Percentiles rank a stretch among this genome's conserved stretches.
Evolutionary conservation across 1,140 invertebrate species (phyloP).

Genomic region (Aporrectodea caliginosa): DNA sequence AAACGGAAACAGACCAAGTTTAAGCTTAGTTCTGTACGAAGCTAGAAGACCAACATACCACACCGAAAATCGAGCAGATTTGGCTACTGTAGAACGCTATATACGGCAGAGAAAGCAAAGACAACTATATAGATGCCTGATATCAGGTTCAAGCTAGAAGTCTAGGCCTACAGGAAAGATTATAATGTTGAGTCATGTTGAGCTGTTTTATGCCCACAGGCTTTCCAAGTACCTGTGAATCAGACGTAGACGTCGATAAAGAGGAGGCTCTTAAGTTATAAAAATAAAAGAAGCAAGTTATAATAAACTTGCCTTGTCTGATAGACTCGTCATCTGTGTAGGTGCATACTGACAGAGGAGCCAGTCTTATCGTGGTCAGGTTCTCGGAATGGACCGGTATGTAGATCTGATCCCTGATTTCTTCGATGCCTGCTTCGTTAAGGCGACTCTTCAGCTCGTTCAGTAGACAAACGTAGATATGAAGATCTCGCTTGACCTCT

Average conservation of each 20-base stretch:
- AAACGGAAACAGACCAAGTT: no score
- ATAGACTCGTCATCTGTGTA: conserved; percentile 30
- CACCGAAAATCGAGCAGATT: no score
- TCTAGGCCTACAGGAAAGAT: no score
- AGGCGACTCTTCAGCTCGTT: conserved; percentile 31
- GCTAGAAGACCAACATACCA: no score
- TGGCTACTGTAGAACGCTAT: no score
- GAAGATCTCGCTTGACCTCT: conserved; percentile 28
- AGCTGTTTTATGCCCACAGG: conserved; percentile 16
- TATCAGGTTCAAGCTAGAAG: no score
- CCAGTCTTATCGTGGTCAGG: conserved; percentile 12
- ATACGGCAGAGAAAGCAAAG: no score
- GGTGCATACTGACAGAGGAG: conserved; percentile 26
- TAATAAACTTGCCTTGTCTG: conserved; percentile 24
- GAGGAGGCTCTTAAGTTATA: background rate
- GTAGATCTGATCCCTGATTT: background rate
- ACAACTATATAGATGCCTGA: no score
- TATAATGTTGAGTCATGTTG: conserved; percentile 19
- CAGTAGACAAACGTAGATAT: conserved; percentile 29
- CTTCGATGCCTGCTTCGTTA: conserved; percentile 8
- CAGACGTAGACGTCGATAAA: background rate
- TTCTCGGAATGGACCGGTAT: conserved; percentile 19
- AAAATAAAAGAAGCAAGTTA: background rate
- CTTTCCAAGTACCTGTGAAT: background rate
- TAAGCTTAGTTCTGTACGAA: no score